Evolutionary conservation across 2,888 invertebrate species (phyloP).

Genomic region (Achlya flavicornis): DNA sequence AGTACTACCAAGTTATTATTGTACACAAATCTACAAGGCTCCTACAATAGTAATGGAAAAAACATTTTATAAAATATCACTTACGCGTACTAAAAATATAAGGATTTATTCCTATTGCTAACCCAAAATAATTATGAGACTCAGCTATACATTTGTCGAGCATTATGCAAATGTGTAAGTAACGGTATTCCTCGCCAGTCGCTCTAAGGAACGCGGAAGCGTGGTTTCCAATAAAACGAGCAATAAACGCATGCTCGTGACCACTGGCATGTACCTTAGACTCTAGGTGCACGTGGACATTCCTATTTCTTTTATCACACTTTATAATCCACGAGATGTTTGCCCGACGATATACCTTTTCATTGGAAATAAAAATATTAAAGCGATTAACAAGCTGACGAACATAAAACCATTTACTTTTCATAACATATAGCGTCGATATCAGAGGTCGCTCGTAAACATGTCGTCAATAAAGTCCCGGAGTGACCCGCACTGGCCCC

Average conservation of each 20-base stretch:
- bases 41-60: background rate
- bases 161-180: constrained; percentile 55
- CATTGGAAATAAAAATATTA: background rate
- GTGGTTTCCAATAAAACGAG: constrained; percentile 73
- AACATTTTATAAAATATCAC: background rate
- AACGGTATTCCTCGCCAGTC: constrained; percentile 56
- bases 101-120: constrained; percentile 15
- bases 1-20: background rate
- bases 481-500: constrained; percentile 54
- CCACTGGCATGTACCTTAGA: constrained; percentile 37
- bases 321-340: constrained; percentile 9
- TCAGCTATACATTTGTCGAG: constrained; percentile 38
- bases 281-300: constrained; percentile 41
- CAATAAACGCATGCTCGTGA: constrained; percentile 65
- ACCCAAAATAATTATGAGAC: constrained; percentile 39
- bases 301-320: constrained; percentile 49
- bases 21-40: background rate
- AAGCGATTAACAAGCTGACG: background rate
- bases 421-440: constrained; percentile 47
- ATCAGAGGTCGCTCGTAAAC: constrained; percentile 56
- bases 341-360: background rate
- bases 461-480: constrained; percentile 64
- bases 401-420: constrained; percentile 36
- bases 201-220: constrained; percentile 72
- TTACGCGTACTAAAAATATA: background rate